phyloP scores from a whole-genome alignment of 2,113 vertebrate species.

The Malurus melanocephalus region DNA sequence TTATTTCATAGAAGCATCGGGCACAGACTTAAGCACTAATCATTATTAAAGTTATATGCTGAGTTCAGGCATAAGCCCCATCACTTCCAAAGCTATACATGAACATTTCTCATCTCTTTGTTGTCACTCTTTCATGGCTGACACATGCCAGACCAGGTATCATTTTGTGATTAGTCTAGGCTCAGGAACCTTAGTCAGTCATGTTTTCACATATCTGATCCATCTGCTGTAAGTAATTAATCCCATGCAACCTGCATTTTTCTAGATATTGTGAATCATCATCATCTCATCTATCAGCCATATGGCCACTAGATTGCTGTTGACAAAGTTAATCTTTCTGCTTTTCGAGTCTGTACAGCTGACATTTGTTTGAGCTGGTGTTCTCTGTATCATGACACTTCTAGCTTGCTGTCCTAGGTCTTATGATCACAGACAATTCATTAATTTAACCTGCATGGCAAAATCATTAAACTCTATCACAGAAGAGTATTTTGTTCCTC shows the following conservation, averaged over 20 bases:
- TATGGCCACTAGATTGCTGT: not conserved
- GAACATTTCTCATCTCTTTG: not conserved
- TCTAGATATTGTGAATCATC: rapidly evolving
- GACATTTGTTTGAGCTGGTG: not conserved
- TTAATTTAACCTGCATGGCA: not conserved
- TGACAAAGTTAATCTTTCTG: not conserved
- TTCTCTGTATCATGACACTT: not conserved
- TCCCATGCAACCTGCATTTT: not conserved
- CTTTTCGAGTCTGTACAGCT: not conserved
- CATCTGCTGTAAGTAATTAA: not conserved
- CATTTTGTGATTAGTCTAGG: not conserved
- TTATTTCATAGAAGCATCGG: not conserved
- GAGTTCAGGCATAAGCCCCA: too few species aligned
- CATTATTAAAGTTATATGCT: not conserved
- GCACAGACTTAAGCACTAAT: not conserved
- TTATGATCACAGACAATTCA: not conserved
- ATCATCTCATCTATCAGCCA: not conserved
- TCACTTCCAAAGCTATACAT: not conserved
- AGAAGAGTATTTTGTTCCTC: not conserved
- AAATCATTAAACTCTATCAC: not conserved
- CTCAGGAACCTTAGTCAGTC: not conserved
- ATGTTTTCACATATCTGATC: not conserved
- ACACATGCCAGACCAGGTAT: not conserved
- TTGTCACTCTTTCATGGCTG: not conserved
- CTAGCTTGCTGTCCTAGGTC: not conserved